Evolutionary conservation across 2,113 vertebrate species (phyloP), one percentile per base, ranked within the genome.

Genomic region (Podiceps cristatus): DNA sequence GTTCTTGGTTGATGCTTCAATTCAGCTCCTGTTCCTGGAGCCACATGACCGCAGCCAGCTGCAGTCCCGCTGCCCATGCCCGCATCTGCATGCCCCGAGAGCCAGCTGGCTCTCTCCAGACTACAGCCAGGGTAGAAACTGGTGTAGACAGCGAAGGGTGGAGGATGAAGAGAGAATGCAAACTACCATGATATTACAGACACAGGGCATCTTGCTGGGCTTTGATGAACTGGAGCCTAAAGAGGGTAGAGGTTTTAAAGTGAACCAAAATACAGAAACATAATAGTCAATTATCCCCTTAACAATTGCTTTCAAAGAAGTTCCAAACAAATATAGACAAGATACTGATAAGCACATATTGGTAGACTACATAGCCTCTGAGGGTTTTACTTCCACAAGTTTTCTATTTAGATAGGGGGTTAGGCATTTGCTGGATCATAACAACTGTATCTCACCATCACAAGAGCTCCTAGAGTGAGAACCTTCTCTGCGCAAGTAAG

Each of bases 71-170:
- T 20, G 72, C 71, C 71, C 2, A 10, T 81, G 87, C 37, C 76
- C 5, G 1, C 87, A 63, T 31, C 81, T 88, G 88, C 42, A 8
- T 13, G 72, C 59, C 53, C 79, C 0, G 10, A 3, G 50, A 74
- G 64, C 42, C 82, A 75, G 53, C 49, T 56, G 67, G 28, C 78
- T 55, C 50, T 15, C 37, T 11, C 33, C 62, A 37, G 64, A 14
- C 37, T 29, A 9, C 5, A 25, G 85, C 85, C 67, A 55, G 52
- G 50, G 20, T 5, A 80, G 42, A 12, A 18, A 58, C 16, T 20
- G 47, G 2, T 28, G 50, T 1, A 42, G 47, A 7, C 56, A 18
- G 18, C 0, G 0, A 29, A 33, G 33, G 35, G 1, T 18, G 44
- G 1, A 16, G 63, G 29, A 66, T 6, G 29, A 29, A 49, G 12